These are phyloP conservation scores for Notoglanidium macrostoma DNA, from an alignment of 2,797 vertebrate species.

Conservation along the genomic window DNA sequence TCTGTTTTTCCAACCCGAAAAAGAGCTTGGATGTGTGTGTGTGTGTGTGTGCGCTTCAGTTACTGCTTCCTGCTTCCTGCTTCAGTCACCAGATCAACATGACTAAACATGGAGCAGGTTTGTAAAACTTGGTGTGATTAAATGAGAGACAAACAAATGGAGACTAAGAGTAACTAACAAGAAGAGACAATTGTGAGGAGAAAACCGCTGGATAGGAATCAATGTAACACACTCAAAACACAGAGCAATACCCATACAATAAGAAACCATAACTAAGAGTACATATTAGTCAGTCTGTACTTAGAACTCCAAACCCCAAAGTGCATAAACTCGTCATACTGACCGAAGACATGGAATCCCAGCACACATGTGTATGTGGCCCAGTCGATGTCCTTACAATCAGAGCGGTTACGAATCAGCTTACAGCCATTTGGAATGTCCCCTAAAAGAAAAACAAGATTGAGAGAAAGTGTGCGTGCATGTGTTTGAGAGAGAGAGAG, in stretches of 20 bases:
- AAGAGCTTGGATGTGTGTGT: slow-evolving; percentile 25
- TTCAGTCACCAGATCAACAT: neutral
- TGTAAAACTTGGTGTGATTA: neutral
- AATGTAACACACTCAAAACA: neutral
- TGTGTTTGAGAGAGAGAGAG: neutral
- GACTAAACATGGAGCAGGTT: neutral
- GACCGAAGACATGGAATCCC: slow-evolving; percentile 96
- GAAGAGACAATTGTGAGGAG: neutral
- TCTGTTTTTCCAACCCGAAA: slow-evolving; percentile 41
- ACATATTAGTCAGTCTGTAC: neutral
- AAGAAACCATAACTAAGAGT: neutral
- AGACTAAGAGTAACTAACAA: neutral
- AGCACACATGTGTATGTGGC: slow-evolving; percentile 94
- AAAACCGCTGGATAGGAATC: neutral
- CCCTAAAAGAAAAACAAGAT: slow-evolving; percentile 75
- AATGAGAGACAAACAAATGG: neutral
- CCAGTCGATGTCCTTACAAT: slow-evolving; percentile 98
- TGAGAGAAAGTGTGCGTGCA: neutral
- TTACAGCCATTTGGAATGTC: slow-evolving; percentile 92
- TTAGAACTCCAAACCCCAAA: neutral
- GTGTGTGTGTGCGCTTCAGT: neutral
- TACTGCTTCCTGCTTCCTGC: neutral
- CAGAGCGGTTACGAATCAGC: slow-evolving; percentile 92
- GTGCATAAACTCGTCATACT: slow-evolving; percentile 56
- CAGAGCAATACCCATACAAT: neutral